Conservation (phyloP, 2,888 invertebrate species). For the Unio delphinus region DNA sequence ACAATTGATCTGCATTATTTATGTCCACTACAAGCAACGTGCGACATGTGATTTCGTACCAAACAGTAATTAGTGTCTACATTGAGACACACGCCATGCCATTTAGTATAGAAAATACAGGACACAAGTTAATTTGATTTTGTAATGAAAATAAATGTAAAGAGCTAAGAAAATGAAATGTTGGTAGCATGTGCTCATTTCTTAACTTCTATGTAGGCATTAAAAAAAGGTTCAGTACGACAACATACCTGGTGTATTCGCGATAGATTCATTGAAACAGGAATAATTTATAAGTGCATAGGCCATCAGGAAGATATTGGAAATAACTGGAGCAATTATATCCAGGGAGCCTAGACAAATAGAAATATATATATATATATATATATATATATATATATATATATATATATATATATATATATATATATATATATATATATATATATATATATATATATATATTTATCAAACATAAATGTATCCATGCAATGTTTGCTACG, state of each 20-base stretch:
- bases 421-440: background rate
- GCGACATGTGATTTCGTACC: no score
- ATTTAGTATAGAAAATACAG: background rate
- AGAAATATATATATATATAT: background rate
- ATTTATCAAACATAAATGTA: no score
- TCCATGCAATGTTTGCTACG: no score
- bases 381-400: background rate
- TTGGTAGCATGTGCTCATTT: background rate
- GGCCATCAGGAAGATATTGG: slow-evolving; percentile 71
- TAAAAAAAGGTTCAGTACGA: no score
- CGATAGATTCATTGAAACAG: slow-evolving; percentile 71
- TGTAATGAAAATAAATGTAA: no score
- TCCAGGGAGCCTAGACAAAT: slow-evolving; percentile 66
- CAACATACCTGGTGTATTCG: slow-evolving; percentile 66
- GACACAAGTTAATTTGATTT: background rate
- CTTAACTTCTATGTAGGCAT: background rate
- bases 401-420: no score
- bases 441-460: background rate
- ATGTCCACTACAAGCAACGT: no score
- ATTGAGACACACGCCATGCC: no score
- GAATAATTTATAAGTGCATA: slow-evolving; percentile 71
- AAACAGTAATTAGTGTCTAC: no score
- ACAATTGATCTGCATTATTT: no score
- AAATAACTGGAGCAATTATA: slow-evolving; percentile 70
- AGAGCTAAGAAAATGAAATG: no score